Conservation (phyloP, 2,113 vertebrate species). For the Carassius auratus region DNA sequence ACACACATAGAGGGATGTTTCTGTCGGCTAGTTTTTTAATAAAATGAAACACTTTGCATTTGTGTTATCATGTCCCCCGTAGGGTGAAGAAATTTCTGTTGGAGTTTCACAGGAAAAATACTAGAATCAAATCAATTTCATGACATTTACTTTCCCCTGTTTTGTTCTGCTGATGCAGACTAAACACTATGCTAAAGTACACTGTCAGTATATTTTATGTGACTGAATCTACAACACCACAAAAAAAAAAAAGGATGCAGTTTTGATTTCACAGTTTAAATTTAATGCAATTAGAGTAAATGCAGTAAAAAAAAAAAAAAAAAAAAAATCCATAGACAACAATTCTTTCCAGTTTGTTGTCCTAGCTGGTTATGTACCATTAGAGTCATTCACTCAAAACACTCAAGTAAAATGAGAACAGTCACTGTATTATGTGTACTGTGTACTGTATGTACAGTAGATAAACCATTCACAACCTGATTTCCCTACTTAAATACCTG, state of each 20-base stretch:
- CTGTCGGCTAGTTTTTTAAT: constrained; percentile 23
- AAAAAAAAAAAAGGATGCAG: not conserved
- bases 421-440: not conserved
- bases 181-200: not conserved
- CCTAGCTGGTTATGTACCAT: too few relatives aligned
- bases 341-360: too few relatives aligned
- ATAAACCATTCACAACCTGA: not conserved
- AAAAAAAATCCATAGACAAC: too few relatives aligned
- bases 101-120: not conserved
- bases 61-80: not conserved
- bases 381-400: too few relatives aligned
- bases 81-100: not conserved
- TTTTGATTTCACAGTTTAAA: not conserved
- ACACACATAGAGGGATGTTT: not conserved
- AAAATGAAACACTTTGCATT: constrained; percentile 21
- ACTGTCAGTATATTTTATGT: not conserved
- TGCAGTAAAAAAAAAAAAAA: too few relatives aligned
- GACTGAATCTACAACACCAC: not conserved
- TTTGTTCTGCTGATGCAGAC: not conserved
- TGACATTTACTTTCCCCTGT: not conserved
- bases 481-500: not conserved
- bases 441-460: not conserved
- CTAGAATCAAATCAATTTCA: not conserved
- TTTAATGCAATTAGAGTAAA: not conserved
- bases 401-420: not conserved